phyloP scores from a whole-genome alignment of 2,113 vertebrate genomes.

The Ivindomyrus marchei region DNA sequence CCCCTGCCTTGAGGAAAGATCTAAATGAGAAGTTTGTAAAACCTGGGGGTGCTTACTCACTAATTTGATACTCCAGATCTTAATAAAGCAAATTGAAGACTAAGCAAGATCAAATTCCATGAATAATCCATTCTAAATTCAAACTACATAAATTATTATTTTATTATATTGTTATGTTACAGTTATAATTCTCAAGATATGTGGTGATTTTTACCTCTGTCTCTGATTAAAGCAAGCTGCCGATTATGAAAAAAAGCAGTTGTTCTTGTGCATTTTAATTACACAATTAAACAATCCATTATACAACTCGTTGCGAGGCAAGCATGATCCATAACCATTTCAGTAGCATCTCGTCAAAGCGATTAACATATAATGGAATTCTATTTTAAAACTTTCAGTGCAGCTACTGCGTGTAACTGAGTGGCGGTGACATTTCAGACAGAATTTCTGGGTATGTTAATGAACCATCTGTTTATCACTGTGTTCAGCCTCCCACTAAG shows the following conservation, averaged over 20 bases:
- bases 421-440: neutral
- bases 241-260: neutral
- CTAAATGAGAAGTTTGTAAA: neutral
- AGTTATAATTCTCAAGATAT: neutral
- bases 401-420: neutral
- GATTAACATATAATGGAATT: slow-evolving; percentile 5
- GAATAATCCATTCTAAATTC: neutral
- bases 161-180: neutral
- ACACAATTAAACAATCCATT: neutral
- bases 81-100: neutral
- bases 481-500: neutral
- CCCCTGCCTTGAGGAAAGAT: neutral
- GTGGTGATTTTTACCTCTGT: neutral
- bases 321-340: neutral
- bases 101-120: neutral
- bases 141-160: neutral
- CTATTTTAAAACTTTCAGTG: neutral
- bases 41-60: neutral
- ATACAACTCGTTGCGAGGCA: neutral
- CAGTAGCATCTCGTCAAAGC: neutral
- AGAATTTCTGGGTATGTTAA: slow-evolving; percentile 1
- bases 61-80: neutral
- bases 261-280: neutral
- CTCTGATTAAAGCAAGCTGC: neutral
- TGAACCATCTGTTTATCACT: slow-evolving; percentile 3